Conservation (phyloP, 2,888 invertebrate species). For the Plebejus argus region DNA sequence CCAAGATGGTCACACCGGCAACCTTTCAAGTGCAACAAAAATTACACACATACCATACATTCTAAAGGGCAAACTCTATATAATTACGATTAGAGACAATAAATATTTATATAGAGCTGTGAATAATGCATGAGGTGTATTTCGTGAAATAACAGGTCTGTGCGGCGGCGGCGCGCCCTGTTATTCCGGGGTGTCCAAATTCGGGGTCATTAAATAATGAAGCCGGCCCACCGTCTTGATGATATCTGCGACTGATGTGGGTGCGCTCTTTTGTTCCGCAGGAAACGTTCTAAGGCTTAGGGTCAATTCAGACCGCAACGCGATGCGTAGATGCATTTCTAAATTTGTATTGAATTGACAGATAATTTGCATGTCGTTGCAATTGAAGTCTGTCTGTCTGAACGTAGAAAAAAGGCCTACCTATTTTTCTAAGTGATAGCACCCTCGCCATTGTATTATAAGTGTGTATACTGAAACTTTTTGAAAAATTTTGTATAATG, state of each 20-base stretch:
- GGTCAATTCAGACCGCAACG: too few relatives aligned
- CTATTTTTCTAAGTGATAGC: too few relatives aligned
- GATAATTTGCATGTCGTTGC: too few relatives aligned
- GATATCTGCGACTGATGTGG: constrained; percentile 32
- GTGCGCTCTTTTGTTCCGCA: constrained; percentile 41
- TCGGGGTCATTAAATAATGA: constrained; percentile 73
- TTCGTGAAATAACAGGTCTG: constrained; percentile 50
- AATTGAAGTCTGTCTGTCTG: too few relatives aligned
- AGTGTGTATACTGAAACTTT: too few relatives aligned
- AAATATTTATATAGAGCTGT: constrained; percentile 32
- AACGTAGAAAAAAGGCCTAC: too few relatives aligned
- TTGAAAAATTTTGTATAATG: too few relatives aligned
- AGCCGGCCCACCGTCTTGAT: constrained; percentile 52
- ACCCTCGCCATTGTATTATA: too few relatives aligned
- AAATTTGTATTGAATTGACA: too few relatives aligned
- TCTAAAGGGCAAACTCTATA: constrained; percentile 10
- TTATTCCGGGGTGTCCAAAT: constrained; percentile 73
- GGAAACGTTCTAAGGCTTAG: background rate
- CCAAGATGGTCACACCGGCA: too few relatives aligned
- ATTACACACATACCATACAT: background rate
- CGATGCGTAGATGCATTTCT: too few relatives aligned
- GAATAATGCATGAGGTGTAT: constrained; percentile 28
- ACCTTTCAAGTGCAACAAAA: background rate
- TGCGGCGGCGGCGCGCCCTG: constrained; percentile 57
- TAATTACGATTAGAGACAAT: constrained; percentile 28